Evolutionary conservation across 2,888 invertebrate species (phyloP), one percentile per base, ranked within the genome.

Genomic region (Cryptocephalus primarius): DNA sequence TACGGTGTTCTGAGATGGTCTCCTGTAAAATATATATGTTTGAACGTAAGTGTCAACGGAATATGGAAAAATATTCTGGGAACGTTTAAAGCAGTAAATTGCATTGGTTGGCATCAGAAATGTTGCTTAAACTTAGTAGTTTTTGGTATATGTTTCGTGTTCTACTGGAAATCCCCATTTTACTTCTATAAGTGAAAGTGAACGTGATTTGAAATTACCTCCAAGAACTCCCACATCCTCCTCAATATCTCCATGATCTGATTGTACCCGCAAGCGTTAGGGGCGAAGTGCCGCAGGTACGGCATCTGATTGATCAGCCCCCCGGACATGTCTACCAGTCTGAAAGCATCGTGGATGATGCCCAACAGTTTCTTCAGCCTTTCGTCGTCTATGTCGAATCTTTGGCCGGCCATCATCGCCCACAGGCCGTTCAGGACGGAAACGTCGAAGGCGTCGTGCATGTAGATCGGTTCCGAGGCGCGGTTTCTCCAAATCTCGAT

Each of bases 291-390:
- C 46, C 85, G 72, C 45, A 83, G 64, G 67, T 82, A 79, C 0
- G 87, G 85, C 60, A 82, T 69, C 55, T 82, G 79, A 54, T 83
- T 83, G 8, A 86, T 63, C 47, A 82, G 61, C 0, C 85, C 85
- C 2, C 85, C 85, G 4, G 80, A 75, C 62, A 81, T 77, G 40
- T 82, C 78, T 48, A 78, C 75, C 38, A 76, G 62, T 49, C 75
- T 73, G 61, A 86, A 86, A 8, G 76, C 75, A 49, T 79, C 76
- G 57, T 80, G 75, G 33, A 83, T 78, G 2, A 74, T 68, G 45
- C 75, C 67, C 33, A 84, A 70, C 8, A 85, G 68, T 34, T 72
- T 63, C 33, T 66, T 69, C 9, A 84, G 61, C 31, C 74, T 73
- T 13, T 67, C 61, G 57, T 85, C 82, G 33, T 77, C 72, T 42